Conservation (phyloP, 2,888 invertebrate species). For the Agrochola macilenta region DNA sequence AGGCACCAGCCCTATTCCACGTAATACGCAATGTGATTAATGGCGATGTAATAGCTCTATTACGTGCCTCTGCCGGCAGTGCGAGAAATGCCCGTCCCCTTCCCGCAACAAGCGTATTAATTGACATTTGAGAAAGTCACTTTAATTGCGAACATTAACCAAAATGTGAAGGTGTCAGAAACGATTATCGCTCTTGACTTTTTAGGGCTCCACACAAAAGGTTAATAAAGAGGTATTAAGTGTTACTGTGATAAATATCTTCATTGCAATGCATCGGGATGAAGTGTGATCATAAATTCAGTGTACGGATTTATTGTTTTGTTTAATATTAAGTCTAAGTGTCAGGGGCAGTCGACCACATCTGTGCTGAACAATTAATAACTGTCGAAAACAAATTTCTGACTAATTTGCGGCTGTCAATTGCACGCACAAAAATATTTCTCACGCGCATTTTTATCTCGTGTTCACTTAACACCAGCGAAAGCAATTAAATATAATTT, state of each 20-base stretch:
- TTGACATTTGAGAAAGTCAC: constrained; percentile 71
- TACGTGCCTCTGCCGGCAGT: constrained; percentile 62
- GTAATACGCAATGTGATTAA: constrained; percentile 73
- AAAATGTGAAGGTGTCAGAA: constrained; percentile 68
- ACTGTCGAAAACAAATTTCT: constrained; percentile 54
- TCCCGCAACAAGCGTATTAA: constrained; percentile 60
- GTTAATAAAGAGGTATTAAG: constrained; percentile 62
- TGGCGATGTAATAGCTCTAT: constrained; percentile 71
- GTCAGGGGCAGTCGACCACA: constrained; percentile 61
- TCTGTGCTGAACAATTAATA: constrained; percentile 56
- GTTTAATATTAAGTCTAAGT: constrained; percentile 61
- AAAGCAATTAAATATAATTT: background rate
- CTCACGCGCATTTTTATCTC: constrained; percentile 21
- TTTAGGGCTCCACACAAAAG: constrained; percentile 52
- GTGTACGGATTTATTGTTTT: constrained; percentile 55
- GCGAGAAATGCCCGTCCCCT: constrained; percentile 53
- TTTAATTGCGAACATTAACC: constrained; percentile 68
- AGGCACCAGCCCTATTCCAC: constrained; percentile 52
- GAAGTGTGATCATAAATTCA: constrained; percentile 53
- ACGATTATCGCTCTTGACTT: constrained; percentile 59
- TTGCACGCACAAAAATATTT: constrained; percentile 24
- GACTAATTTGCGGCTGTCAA: constrained; percentile 44
- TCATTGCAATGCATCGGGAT: constrained; percentile 54
- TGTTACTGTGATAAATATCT: constrained; percentile 63
- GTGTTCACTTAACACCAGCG: background rate